Percentiles rank a stretch among this genome's conserved stretches.
Evolutionary conservation across 2,888 invertebrate species (phyloP).

Genomic region (Lasioglossum calceatum): DNA sequence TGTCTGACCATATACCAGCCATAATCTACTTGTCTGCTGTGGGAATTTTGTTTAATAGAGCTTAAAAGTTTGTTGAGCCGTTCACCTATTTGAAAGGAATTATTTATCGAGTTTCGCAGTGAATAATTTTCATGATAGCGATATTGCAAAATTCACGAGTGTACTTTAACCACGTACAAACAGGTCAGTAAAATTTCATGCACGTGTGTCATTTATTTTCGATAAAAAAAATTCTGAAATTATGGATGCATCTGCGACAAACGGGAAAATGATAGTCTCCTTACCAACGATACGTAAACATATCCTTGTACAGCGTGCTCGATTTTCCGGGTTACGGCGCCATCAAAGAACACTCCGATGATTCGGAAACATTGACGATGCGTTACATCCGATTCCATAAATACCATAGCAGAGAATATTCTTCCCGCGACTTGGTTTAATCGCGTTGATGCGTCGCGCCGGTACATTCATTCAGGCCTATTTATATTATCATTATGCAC

Average conservation of each 20-base stretch:
- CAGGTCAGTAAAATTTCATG: background rate
- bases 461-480: background rate
- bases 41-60: background rate
- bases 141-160: background rate
- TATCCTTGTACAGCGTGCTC: background rate
- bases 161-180: background rate
- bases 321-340: background rate
- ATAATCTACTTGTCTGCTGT: background rate
- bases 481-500: conserved; percentile 13
- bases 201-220: background rate
- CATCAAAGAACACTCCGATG: background rate
- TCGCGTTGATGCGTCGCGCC: background rate
- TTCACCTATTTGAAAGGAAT: background rate
- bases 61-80: background rate
- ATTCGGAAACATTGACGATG: background rate
- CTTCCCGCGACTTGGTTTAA: background rate
- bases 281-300: background rate
- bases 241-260: background rate
- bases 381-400: background rate
- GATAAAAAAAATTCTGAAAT: background rate
- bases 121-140: background rate
- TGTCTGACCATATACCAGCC: background rate
- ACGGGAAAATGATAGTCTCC: background rate
- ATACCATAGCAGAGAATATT: background rate
- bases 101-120: background rate